phyloP scores from a whole-genome alignment of 2,888 invertebrate species.

The Drepanosiphum platanoidis region DNA sequence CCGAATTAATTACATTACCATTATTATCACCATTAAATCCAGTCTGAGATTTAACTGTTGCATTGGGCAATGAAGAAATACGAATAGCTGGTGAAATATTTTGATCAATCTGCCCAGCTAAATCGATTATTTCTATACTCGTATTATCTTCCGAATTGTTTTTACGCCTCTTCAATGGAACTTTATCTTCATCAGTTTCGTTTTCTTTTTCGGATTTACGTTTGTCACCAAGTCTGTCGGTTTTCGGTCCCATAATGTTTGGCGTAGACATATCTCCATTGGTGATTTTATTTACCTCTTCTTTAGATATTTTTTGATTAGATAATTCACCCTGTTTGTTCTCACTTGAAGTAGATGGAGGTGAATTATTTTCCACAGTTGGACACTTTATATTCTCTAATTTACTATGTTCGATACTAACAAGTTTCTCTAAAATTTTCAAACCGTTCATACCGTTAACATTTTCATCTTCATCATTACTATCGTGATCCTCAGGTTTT shows the following conservation, averaged over 20 bases:
- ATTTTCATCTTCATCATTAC: conserved; percentile 21
- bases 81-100: too few species aligned
- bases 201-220: background rate
- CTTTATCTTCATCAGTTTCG: too few species aligned
- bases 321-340: background rate
- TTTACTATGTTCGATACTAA: conserved; percentile 41
- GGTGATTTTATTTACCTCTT: background rate
- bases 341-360: background rate
- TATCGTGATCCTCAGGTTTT: too few species aligned
- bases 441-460: conserved; percentile 11
- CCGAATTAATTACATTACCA: background rate
- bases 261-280: background rate
- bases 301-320: background rate
- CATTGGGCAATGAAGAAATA: too few species aligned
- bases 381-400: background rate
- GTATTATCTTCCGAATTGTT: too few species aligned
- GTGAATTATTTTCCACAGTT: background rate
- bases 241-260: background rate
- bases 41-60: too few species aligned
- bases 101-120: too few species aligned
- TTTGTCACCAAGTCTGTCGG: background rate
- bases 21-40: too few species aligned
- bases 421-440: conserved; percentile 30
- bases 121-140: too few species aligned
- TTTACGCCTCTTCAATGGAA: too few species aligned